Evolutionary conservation across 2,888 invertebrate genomes (phyloP), one percentile per base, ranked within the genome.

Genomic region (Aradus depressus): DNA sequence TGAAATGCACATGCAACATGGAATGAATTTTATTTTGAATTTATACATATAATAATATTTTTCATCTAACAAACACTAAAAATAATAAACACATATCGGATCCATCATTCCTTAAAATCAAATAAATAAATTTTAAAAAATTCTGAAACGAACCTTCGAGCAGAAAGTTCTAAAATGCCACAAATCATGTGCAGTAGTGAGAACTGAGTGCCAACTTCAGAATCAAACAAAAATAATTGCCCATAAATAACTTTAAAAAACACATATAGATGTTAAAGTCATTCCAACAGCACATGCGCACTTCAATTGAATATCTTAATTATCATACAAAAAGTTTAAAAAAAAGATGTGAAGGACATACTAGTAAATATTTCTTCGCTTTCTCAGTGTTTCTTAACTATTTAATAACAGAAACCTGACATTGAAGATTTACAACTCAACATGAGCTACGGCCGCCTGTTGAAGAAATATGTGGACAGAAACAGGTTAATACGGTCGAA

Each of bases 211-310:
- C 38, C 12, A 14, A 10, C 8, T 21, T 19, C 21, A 47, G 19
- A 21, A 19, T 35, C 34, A 44, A 22, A 16, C 44, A 44, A 44
- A 31, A n/a, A 14, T 19, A 21, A 19, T 31, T n/a, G n/a, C n/a
- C n/a, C 8, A 10, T 10, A 16, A 38, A 38, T 18, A 19, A 38
- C 3, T 12, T 4, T 6, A 38, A 18, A 21, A n/a, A 18, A 35
- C 35, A 45, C 22, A 34, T 3, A 45, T 19, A 38, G 3, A 45
- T 4, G 37, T n/a, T 12, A 45, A 16, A 22, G 37, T 47, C 47
- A 47, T 47, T 47, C 47, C 47, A 35, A 47, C 47, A 47, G 35
- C 26, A 47, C 47, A 47, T 47, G 47, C n/a, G n/a, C 47, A 47
- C 26, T 47, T 37, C 35, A 26, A 37, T 37, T 37, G 26, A n/a